Evolutionary conservation across 30 jellyfish, hydroid and myxozoan genomes (phyloP).

Genomic region (Chironex yamaguchii): DNA sequence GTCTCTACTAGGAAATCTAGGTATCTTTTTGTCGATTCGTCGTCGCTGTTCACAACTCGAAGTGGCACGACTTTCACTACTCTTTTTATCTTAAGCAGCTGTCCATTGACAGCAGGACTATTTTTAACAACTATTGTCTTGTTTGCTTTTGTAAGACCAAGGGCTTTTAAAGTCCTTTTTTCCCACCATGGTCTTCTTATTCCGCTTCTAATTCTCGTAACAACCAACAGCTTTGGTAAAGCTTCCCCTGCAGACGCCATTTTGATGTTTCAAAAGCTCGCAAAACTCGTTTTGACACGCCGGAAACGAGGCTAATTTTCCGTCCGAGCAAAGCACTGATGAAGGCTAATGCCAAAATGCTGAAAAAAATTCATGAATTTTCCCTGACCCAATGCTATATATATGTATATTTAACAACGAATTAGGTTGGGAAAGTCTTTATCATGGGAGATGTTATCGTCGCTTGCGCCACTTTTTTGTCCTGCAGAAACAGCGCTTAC

Average conservation of each 20-base stretch:
- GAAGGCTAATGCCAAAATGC: too few relatives aligned
- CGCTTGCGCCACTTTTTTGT: constrained; percentile 29
- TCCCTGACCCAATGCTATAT: too few relatives aligned
- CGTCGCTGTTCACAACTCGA: too few relatives aligned
- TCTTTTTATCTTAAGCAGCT: constrained; percentile 55
- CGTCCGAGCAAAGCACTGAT: too few relatives aligned
- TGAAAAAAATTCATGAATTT: too few relatives aligned
- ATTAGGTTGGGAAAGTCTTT: too few relatives aligned
- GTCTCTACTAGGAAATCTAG: too few relatives aligned
- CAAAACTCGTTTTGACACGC: too few relatives aligned
- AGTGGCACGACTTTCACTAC: constrained; percentile 78
- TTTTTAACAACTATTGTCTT: constrained; percentile 80
- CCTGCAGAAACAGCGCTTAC: constrained; percentile 18
- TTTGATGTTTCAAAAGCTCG: too few relatives aligned
- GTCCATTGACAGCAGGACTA: constrained; percentile 83
- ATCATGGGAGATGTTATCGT: constrained; percentile 4
- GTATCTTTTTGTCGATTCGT: too few relatives aligned
- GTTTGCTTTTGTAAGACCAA: constrained; percentile 61
- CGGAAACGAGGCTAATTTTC: too few relatives aligned
- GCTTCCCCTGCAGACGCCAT: constrained; percentile 85
- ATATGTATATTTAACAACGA: too few relatives aligned
- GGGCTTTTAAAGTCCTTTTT: constrained; percentile 78
- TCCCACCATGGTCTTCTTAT: constrained; percentile 98
- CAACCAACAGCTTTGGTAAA: constrained; percentile 85
- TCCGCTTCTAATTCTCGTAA: constrained; percentile 89